Percentiles rank a stretch among this genome's conserved stretches.
Conservation (phyloP, 1,140 invertebrate species). For the Calephelis nemesis region DNA sequence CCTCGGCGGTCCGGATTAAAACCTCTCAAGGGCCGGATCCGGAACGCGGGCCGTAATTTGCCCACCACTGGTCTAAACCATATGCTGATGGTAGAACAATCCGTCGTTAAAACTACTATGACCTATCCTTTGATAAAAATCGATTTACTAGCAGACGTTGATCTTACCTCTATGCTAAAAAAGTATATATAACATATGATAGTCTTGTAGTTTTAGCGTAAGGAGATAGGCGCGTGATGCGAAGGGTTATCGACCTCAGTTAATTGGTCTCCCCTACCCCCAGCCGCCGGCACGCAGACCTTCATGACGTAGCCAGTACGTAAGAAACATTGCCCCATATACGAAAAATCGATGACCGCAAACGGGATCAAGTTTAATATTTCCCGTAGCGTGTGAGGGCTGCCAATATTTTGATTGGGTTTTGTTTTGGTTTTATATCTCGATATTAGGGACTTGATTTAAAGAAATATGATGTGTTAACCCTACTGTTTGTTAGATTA, state of each 20-base stretch:
- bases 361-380: conserved; percentile 64
- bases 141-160: too few species aligned
- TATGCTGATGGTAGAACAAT: too few species aligned
- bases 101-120: too few species aligned
- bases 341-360: conserved; percentile 60
- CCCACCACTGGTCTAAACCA: too few species aligned
- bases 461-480: too few species aligned
- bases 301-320: conserved; percentile 48
- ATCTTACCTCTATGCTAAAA: background rate
- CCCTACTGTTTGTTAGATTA: too few species aligned
- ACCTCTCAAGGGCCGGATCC: too few species aligned
- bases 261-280: conserved; percentile 26
- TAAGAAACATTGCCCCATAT: conserved; percentile 62
- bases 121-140: too few species aligned
- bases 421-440: background rate
- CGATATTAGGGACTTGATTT: too few species aligned
- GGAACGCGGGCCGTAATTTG: too few species aligned
- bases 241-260: conserved; percentile 20
- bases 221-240: background rate
- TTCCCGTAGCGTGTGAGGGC: background rate
- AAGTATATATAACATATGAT: background rate
- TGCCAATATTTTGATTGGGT: background rate
- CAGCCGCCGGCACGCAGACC: conserved; percentile 53
- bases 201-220: background rate
- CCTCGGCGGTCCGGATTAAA: too few species aligned